These are phyloP conservation scores for Carterocephalus palaemon DNA, from an alignment of 2,888 invertebrate genomes.

Conservation along the genomic window DNA sequence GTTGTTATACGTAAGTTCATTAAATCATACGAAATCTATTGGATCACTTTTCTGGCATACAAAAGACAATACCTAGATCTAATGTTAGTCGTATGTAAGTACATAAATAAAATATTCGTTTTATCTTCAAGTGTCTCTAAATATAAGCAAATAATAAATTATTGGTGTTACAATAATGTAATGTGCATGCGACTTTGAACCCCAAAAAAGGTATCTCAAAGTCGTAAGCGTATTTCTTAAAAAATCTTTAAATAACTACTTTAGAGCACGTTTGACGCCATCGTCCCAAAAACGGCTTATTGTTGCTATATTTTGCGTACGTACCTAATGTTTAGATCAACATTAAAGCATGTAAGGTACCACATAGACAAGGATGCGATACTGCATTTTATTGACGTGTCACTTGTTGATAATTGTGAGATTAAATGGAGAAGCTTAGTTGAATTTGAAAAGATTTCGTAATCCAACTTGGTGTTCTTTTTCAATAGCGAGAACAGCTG, in stretches of 20 bases:
- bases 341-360: conserved; percentile 20
- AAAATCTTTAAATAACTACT: conserved; percentile 4
- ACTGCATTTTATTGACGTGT: conserved; percentile 9
- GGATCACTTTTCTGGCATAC: conserved; percentile 72
- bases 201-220: neutral
- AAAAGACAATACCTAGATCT: conserved; percentile 80
- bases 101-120: conserved; percentile 72
- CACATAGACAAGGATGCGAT: conserved; percentile 23
- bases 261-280: conserved; percentile 25
- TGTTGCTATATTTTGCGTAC: conserved; percentile 30
- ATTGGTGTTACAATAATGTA: conserved; percentile 59
- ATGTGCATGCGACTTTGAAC: conserved; percentile 31
- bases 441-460: conserved; percentile 6
- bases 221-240: conserved; percentile 18
- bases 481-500: conserved; percentile 7
- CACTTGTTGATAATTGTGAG: conserved; percentile 5
- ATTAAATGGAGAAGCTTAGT: conserved; percentile 8
- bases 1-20: conserved; percentile 39
- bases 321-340: conserved; percentile 26
- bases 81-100: conserved; percentile 76
- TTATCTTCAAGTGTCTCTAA: conserved; percentile 77
- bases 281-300: conserved; percentile 30
- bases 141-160: conserved; percentile 65
- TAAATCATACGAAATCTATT: conserved; percentile 61
- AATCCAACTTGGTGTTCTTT: conserved; percentile 14